Conservation (phyloP, 2,113 vertebrate genomes). For the Poicephalus meyeri region DNA sequence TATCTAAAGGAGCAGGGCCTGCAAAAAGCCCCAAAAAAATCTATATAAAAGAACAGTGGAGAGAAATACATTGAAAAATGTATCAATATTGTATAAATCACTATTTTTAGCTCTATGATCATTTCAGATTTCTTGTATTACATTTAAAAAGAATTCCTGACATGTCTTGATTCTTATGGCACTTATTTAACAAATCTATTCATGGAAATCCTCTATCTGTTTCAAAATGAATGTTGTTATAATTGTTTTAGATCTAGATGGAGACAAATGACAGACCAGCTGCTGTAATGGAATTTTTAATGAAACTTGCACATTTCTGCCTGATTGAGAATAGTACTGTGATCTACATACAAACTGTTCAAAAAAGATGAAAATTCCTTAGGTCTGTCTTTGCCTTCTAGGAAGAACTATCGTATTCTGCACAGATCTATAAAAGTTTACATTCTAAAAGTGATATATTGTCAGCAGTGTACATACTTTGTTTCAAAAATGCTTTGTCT, state of each 20-base stretch:
- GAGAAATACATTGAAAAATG: background rate
- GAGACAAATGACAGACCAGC: conserved; percentile 21
- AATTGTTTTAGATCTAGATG: conserved; percentile 1
- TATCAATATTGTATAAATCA: background rate
- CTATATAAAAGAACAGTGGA: background rate
- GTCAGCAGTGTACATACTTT: background rate
- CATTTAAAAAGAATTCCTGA: background rate
- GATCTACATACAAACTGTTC: background rate
- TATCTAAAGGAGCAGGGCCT: background rate
- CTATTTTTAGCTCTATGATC: background rate
- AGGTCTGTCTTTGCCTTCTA: background rate
- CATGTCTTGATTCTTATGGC: background rate
- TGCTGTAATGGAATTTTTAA: conserved; percentile 48
- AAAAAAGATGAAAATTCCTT: background rate
- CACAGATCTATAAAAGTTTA: background rate
- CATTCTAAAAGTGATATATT: background rate
- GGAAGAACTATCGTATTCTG: background rate
- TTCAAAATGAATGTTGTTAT: background rate
- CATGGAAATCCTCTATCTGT: background rate
- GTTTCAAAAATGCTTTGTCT: background rate
- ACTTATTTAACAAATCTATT: conserved; percentile 26
- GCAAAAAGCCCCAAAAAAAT: background rate
- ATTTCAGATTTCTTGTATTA: background rate
- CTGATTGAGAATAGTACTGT: background rate
- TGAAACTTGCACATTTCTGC: background rate